phyloP scores from a whole-genome alignment of 1,140 invertebrate species.

The Leguminivora glycinivorella region DNA sequence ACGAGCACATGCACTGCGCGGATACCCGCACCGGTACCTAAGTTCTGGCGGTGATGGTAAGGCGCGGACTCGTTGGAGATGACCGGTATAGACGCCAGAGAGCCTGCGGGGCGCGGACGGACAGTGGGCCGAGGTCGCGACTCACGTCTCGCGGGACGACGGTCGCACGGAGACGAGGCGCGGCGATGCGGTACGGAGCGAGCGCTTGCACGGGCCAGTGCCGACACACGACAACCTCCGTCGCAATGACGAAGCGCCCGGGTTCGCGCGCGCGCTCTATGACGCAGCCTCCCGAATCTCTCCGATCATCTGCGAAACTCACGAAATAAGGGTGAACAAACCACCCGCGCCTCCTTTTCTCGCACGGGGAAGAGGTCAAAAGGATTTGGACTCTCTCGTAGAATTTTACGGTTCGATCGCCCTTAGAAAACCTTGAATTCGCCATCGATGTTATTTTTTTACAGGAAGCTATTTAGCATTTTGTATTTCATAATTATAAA shows the following conservation, averaged over 20 bases:
- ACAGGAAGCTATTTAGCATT: not conserved
- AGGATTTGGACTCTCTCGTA: constrained; percentile 74
- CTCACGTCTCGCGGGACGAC: constrained; percentile 48
- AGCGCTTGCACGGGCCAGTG: constrained; percentile 67
- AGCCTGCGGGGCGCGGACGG: constrained; percentile 28
- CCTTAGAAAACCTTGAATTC: constrained; percentile 41
- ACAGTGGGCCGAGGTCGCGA: constrained; percentile 50
- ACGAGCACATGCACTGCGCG: constrained; percentile 51
- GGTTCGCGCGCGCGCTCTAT: constrained; percentile 73
- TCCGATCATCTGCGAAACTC: constrained; percentile 59
- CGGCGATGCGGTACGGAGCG: constrained; percentile 53
- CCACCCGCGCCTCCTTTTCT: constrained; percentile 71
- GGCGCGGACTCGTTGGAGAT: constrained; percentile 31
- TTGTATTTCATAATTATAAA: no score
- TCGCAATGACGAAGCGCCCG: constrained; percentile 76
- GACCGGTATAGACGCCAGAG: constrained; percentile 32
- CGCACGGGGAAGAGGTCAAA: constrained; percentile 73
- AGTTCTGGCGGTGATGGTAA: constrained; percentile 31
- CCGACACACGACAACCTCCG: constrained; percentile 75
- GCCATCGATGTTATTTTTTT: constrained; percentile 32
- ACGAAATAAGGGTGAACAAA: constrained; percentile 73
- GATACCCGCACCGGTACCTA: constrained; percentile 25
- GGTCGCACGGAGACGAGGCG: constrained; percentile 42
- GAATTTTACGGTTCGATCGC: constrained; percentile 68
- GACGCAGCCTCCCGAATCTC: constrained; percentile 65